Conservation (phyloP, 1,140 invertebrate genomes). For the Drosophila lini region DNA sequence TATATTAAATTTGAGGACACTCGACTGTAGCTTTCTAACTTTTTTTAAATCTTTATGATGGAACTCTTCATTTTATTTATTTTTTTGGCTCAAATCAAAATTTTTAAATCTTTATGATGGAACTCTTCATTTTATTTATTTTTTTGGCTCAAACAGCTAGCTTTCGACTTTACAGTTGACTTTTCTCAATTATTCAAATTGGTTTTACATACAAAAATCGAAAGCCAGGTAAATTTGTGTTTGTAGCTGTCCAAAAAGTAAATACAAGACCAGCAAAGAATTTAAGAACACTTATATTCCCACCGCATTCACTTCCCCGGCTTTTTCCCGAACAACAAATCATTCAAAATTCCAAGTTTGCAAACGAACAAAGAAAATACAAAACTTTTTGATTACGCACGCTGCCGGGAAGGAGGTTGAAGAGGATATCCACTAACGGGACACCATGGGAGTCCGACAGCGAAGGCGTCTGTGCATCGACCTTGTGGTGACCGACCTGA, state of each 20-base stretch:
- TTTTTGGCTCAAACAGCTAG: neutral
- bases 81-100: neutral
- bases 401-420: conserved; percentile 42
- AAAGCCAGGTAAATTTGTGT: neutral
- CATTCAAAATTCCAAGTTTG: conserved; percentile 40
- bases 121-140: too few species aligned
- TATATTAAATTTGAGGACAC: neutral
- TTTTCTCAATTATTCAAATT: conserved; percentile 4
- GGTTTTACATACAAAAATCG: neutral
- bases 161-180: neutral
- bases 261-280: conserved; percentile 1
- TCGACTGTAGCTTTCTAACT: neutral
- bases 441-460: neutral
- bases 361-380: conserved; percentile 42
- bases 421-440: neutral
- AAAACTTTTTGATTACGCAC: conserved; percentile 68
- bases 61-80: too few species aligned
- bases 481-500: conserved; percentile 39
- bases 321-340: neutral
- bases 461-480: conserved; percentile 11
- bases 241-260: neutral
- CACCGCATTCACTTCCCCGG: neutral
- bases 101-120: neutral
- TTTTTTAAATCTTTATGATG: neutral
- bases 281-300: conserved; percentile 3